phyloP scores from a whole-genome alignment of 2,797 vertebrate genomes.

The Dendrocincla fuliginosa region DNA sequence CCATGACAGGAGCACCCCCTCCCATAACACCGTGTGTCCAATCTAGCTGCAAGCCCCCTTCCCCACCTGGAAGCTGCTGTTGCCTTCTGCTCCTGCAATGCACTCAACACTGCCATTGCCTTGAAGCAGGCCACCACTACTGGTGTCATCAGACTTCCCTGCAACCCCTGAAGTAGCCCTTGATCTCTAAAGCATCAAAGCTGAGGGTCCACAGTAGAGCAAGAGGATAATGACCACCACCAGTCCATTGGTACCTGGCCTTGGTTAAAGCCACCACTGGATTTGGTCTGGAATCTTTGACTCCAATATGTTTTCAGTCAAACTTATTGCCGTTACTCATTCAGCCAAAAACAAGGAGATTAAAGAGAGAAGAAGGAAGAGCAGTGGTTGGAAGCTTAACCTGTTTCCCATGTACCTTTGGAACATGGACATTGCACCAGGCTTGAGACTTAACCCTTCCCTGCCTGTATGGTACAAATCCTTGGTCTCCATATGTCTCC shows the following conservation, averaged over 20 bases:
- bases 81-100: not conserved
- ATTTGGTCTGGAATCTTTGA: not conserved
- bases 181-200: not conserved
- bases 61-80: not conserved
- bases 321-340: not conserved
- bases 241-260: not conserved
- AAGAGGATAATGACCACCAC: not conserved
- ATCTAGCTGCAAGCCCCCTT: not conserved
- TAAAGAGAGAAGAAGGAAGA: not conserved
- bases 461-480: not conserved
- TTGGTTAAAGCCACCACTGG: not conserved
- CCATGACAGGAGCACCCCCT: not conserved
- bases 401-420: not conserved
- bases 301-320: not conserved
- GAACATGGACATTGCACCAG: not conserved
- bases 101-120: not conserved
- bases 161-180: not conserved
- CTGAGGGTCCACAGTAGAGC: not conserved
- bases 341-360: not conserved
- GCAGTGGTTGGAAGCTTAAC: not conserved
- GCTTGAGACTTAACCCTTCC: not conserved
- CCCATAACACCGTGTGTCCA: rapidly evolving
- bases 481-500: not conserved
- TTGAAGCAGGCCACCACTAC: not conserved
- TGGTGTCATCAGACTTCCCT: not conserved